phyloP scores from a whole-genome alignment of 2,888 invertebrate genomes.

The Erannis defoliaria region DNA sequence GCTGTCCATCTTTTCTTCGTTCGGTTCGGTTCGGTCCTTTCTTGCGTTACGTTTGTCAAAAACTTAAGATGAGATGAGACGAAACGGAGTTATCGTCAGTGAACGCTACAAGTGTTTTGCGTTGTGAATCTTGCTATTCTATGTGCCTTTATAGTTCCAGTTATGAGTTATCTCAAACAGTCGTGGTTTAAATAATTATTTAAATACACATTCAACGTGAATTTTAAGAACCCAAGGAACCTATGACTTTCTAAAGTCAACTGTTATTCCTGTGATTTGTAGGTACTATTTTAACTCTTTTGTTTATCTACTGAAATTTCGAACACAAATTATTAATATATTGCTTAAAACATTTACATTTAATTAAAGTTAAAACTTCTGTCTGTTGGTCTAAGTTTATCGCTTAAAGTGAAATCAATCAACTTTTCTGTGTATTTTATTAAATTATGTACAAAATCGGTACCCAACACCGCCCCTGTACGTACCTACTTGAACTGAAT shows the following conservation, averaged over 20 bases:
- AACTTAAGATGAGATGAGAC: constrained; percentile 33
- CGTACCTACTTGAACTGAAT: no score
- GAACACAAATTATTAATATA: not conserved
- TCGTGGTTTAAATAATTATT: not conserved
- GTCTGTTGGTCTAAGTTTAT: constrained; percentile 7
- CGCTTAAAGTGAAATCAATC: not conserved
- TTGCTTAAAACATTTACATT: constrained; percentile 1
- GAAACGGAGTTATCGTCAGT: constrained; percentile 28
- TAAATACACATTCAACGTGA: constrained; percentile 11
- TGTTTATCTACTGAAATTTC: constrained; percentile 13
- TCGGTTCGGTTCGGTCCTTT: constrained; percentile 9
- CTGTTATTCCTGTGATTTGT: constrained; percentile 24
- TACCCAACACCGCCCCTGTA: not conserved
- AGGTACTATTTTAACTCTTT: constrained; percentile 14
- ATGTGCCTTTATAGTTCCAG: constrained; percentile 13
- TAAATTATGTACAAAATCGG: constrained; percentile 2
- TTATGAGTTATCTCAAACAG: constrained; percentile 10
- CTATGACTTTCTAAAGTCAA: constrained; percentile 36
- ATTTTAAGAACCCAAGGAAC: constrained; percentile 14
- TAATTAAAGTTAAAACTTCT: not conserved
- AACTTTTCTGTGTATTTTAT: not conserved
- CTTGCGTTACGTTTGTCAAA: constrained; percentile 28
- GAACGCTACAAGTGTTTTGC: constrained; percentile 34
- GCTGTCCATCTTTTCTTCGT: not conserved
- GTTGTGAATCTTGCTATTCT: constrained; percentile 30